Evolutionary conservation across 2,797 vertebrate species (phyloP), one percentile per base, ranked within the genome.

Genomic region (Margarornis squamiger): DNA sequence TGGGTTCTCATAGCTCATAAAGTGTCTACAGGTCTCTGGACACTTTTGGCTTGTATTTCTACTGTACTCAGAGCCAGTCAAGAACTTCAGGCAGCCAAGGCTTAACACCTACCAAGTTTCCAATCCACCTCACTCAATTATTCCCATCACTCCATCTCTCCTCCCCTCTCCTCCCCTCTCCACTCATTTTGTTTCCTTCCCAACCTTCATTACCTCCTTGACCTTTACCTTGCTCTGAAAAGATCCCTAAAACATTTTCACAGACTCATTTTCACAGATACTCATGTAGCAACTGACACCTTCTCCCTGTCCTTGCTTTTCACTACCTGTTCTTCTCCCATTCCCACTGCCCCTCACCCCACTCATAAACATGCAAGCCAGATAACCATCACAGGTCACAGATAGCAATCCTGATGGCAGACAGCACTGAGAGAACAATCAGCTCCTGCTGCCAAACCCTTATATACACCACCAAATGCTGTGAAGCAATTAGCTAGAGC

Each of bases 381-480:
- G 95, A 94, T 86, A 96, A 90, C 41, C 65, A 85, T 91, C 85
- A 48, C 34, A 72, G 77, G 54, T 39, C 61, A 43, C 75, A 88
- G 79, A n/a, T 18, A 70, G 81, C 55, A 49, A 76, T 70, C 52
- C 48, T 11, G 43, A n/a, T 8, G 22, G 63, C 92, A 86, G 79
- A 77, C 61, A 88, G 26, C 45, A 52, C 3, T 46, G 65, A 55
- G 45, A 84, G 77, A 61, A 21, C 73, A 65, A 88, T 86, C 68
- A 30, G 24, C 34, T 85, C 51, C 75, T 75, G 67, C 57, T 80
- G 68, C 73, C 70, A 43, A 79, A 30, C 26, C 62, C 38, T 75
- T 34, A 65, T 18, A 10, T 3, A 34, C 4, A 5, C 36, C 13
- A 21, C 12, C 9, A 4, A 72, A 32, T 14, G 19, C 57, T 71